These are phyloP conservation scores for Colletes latitarsis DNA, from an alignment of 1,140 invertebrate species.

Conservation along the genomic window DNA sequence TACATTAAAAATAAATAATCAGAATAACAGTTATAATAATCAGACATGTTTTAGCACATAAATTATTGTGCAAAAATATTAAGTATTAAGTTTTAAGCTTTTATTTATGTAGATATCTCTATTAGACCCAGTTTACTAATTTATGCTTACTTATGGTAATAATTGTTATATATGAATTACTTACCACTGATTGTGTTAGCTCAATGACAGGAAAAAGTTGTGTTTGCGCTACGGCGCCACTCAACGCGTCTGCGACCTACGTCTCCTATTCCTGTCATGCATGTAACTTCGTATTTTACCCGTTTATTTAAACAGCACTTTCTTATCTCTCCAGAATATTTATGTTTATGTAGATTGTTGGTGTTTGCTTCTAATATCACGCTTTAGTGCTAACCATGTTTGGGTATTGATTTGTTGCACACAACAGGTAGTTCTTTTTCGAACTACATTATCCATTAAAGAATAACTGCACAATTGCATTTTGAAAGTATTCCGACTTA, in stretches of 20 bases:
- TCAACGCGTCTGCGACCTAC: constrained; percentile 81
- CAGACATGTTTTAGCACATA: background rate
- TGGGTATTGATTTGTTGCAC: constrained; percentile 66
- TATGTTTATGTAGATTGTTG: constrained; percentile 25
- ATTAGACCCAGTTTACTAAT: background rate
- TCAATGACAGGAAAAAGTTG: constrained; percentile 10
- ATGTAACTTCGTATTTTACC: constrained; percentile 77
- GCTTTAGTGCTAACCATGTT: constrained; percentile 65
- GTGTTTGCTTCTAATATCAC: constrained; percentile 39
- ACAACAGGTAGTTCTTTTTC: constrained; percentile 62
- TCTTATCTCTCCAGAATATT: constrained; percentile 19
- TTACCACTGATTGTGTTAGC: constrained; percentile 28
- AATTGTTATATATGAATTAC: background rate
- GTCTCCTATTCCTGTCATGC: constrained; percentile 81
- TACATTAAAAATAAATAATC: constrained; percentile 4
- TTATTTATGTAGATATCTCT: background rate
- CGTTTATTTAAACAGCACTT: constrained; percentile 35
- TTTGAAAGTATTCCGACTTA: constrained; percentile 72
- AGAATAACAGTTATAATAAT: background rate
- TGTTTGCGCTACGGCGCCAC: constrained; percentile 80
- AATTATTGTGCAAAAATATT: background rate
- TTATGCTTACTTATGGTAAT: background rate
- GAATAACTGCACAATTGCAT: constrained; percentile 75
- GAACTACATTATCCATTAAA: constrained; percentile 78
- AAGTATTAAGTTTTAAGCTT: background rate